These are phyloP conservation scores for Sturmia bella DNA, from an alignment of 2,888 invertebrate genomes.

Conservation along the genomic window DNA sequence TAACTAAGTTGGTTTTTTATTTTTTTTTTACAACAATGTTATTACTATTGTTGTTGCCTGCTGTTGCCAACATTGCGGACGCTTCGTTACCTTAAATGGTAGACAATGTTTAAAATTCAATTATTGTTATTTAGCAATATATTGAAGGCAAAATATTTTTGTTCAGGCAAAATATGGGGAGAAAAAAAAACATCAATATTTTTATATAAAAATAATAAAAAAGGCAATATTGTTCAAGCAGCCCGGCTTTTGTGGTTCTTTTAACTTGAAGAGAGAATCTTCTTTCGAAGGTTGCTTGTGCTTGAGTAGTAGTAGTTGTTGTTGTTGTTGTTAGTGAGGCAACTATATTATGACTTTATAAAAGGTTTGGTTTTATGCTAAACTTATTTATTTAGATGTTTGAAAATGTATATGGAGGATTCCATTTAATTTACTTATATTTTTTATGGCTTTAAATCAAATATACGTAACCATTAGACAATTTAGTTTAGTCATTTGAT, in stretches of 20 bases:
- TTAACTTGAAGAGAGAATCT: conserved; percentile 24
- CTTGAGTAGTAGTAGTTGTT: background rate
- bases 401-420: background rate
- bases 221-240: conserved; percentile 25
- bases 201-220: conserved; percentile 50
- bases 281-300: conserved; percentile 9
- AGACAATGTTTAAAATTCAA: conserved; percentile 69
- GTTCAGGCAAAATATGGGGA: background rate
- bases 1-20: conserved; percentile 18
- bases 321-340: conserved; percentile 25
- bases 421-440: conserved; percentile 2
- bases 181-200: conserved; percentile 27
- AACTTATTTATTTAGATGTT: conserved; percentile 65
- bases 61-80: conserved; percentile 29
- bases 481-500: too few species aligned
- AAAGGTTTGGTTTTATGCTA: conserved; percentile 38
- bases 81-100: conserved; percentile 60
- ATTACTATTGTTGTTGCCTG: conserved; percentile 6
- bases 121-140: conserved; percentile 68
- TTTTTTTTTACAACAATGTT: conserved; percentile 27
- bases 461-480: too few species aligned
- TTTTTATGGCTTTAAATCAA: too few species aligned
- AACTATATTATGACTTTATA: conserved; percentile 68
- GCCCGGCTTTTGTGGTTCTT: background rate
- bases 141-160: conserved; percentile 39